Evolutionary conservation across 30 jellyfish, hydroid and myxozoan genomes (phyloP).

Genomic region (Sanderia malayensis): DNA sequence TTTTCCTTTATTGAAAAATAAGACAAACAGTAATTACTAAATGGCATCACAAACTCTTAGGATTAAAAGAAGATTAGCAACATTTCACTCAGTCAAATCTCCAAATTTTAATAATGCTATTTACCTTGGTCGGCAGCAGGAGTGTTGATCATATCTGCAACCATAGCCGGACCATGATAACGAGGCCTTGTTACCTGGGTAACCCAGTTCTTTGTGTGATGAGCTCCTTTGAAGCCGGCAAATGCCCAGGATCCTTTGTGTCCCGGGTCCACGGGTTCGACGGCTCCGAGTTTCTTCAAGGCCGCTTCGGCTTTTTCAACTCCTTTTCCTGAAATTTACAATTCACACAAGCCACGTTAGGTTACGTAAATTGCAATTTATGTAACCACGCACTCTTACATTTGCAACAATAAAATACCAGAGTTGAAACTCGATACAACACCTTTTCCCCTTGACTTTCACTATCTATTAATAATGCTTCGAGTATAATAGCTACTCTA

Average conservation of each 20-base stretch:
- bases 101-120: not conserved
- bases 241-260: conserved; percentile 84
- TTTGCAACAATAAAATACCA: no score
- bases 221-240: conserved; percentile 93
- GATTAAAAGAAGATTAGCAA: no score
- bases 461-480: no score
- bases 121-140: conserved; percentile 97
- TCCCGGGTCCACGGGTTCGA: conserved; percentile 83
- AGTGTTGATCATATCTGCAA: conserved; percentile 89
- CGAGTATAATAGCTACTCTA: no score
- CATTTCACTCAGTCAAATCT: not conserved
- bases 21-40: no score
- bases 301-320: conserved; percentile 73
- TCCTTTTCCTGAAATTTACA: conserved; percentile 63
- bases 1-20: conserved; percentile 69
- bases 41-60: no score
- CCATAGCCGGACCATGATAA: conserved; percentile 92
- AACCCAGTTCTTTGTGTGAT: conserved; percentile 86
- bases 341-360: no score
- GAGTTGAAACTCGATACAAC: no score
- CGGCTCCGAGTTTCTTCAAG: conserved; percentile 81
- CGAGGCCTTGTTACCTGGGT: conserved; percentile 83
- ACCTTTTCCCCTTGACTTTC: no score
- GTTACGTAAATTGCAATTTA: no score
- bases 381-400: no score